Percentiles rank a stretch among this genome's conserved stretches.
Conservation (phyloP, 2,797 vertebrate species). For the Anguilla obscura region DNA sequence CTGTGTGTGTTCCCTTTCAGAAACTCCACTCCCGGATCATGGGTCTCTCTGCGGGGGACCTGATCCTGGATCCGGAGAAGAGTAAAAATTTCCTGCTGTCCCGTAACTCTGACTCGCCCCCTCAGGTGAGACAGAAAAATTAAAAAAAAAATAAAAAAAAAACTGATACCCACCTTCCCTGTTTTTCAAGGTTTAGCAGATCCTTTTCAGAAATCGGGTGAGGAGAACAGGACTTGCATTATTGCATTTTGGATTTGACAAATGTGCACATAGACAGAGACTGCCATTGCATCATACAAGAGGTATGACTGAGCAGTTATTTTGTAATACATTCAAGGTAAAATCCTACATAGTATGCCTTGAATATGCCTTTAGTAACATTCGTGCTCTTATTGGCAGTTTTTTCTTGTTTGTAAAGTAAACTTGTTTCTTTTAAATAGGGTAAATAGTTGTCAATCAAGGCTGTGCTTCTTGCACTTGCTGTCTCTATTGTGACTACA, state of each 20-base stretch:
- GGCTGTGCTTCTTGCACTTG: not conserved
- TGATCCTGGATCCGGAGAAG: conserved; percentile 76
- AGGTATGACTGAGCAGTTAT: no score
- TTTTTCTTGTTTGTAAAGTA: no score
- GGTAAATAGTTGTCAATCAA: no score
- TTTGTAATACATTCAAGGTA: no score
- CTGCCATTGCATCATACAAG: no score
- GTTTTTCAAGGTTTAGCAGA: not conserved
- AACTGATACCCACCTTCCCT: not conserved
- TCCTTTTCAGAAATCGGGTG: not conserved
- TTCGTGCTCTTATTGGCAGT: no score
- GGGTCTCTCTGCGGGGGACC: conserved; percentile 81
- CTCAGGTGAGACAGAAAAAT: conserved; percentile 66
- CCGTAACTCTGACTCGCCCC: conserved; percentile 67
- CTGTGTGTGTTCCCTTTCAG: conserved; percentile 61
- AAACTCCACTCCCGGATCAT: conserved; percentile 85
- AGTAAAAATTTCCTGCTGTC: conserved; percentile 71
- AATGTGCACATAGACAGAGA: no score
- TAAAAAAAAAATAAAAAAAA: not conserved
- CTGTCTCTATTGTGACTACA: not conserved
- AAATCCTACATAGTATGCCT: no score
- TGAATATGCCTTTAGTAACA: no score
- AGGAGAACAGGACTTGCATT: not conserved
- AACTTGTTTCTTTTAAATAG: no score
- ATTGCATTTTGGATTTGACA: no score